These are phyloP conservation scores for Numida meleagris DNA, from an alignment of 2,113 vertebrate genomes.

Conservation along the genomic window DNA sequence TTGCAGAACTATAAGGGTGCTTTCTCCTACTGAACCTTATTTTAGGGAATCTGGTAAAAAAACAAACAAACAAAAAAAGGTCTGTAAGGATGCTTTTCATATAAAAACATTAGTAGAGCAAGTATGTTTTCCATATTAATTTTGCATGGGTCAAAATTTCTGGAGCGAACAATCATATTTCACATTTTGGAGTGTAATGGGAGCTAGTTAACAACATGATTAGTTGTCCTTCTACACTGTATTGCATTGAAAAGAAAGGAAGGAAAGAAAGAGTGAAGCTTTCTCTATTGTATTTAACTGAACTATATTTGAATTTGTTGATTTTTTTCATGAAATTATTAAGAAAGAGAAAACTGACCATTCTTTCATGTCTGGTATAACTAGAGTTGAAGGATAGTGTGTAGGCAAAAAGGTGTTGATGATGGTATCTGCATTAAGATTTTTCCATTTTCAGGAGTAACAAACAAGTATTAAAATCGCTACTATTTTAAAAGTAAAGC, in stretches of 20 bases:
- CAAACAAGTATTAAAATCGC: background rate
- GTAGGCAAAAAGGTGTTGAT: background rate
- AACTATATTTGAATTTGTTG: background rate
- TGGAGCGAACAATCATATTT: background rate
- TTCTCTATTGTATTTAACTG: background rate
- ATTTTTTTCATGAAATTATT: background rate
- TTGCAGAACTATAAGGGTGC: background rate
- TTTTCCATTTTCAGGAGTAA: background rate
- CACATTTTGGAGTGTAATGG: background rate
- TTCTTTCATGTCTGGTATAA: background rate
- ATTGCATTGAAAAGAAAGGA: background rate
- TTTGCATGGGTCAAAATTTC: background rate
- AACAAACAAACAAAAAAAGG: background rate
- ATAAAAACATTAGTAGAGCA: background rate
- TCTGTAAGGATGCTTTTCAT: background rate
- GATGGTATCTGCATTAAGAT: background rate
- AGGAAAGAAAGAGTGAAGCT: background rate
- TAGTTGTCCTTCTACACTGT: background rate
- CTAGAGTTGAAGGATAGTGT: background rate
- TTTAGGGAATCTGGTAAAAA: background rate
- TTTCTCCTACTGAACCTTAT: background rate
- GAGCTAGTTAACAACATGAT: background rate
- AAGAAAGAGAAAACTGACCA: background rate
- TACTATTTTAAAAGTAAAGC: background rate
- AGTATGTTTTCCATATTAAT: background rate